Percentiles rank a stretch among this genome's conserved stretches.
Evolutionary conservation across 2,888 invertebrate species (phyloP).

Genomic region (Idaea aversata): DNA sequence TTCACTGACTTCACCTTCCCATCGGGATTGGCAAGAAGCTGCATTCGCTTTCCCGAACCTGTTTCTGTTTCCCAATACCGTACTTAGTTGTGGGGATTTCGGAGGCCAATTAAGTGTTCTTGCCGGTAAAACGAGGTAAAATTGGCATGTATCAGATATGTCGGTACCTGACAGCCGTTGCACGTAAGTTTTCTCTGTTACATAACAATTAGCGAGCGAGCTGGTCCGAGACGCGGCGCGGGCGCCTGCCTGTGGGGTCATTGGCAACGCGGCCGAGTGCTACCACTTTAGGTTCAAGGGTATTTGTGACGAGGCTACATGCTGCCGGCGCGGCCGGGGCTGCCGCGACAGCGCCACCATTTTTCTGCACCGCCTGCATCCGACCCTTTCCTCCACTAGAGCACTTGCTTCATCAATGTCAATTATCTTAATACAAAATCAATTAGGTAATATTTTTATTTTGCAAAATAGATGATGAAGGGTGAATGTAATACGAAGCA

Average conservation of each 20-base stretch:
- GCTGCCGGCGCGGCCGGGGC: slow-evolving; percentile 31
- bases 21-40: slow-evolving; percentile 71
- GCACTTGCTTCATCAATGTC: too few species aligned
- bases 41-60: slow-evolving; percentile 70
- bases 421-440: too few species aligned
- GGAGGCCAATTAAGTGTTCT: slow-evolving; percentile 49
- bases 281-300: slow-evolving; percentile 81
- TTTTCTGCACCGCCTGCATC: neutral
- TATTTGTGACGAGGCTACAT: slow-evolving; percentile 69
- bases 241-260: slow-evolving; percentile 82
- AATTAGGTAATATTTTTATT: too few species aligned
- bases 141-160: slow-evolving; percentile 56
- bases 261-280: slow-evolving; percentile 80
- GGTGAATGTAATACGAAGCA: too few species aligned
- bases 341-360: neutral
- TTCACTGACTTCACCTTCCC: slow-evolving; percentile 75
- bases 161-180: slow-evolving; percentile 48
- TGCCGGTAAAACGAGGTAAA: slow-evolving; percentile 40
- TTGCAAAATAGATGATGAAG: too few species aligned
- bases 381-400: too few species aligned
- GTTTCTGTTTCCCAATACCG: slow-evolving; percentile 71
- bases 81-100: slow-evolving; percentile 39
- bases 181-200: slow-evolving; percentile 66
- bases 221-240: slow-evolving; percentile 47
- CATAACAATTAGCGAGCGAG: slow-evolving; percentile 74